Evolutionary conservation across 2,113 vertebrate genomes (phyloP).

Genomic region (Dryoscopus gambensis): DNA sequence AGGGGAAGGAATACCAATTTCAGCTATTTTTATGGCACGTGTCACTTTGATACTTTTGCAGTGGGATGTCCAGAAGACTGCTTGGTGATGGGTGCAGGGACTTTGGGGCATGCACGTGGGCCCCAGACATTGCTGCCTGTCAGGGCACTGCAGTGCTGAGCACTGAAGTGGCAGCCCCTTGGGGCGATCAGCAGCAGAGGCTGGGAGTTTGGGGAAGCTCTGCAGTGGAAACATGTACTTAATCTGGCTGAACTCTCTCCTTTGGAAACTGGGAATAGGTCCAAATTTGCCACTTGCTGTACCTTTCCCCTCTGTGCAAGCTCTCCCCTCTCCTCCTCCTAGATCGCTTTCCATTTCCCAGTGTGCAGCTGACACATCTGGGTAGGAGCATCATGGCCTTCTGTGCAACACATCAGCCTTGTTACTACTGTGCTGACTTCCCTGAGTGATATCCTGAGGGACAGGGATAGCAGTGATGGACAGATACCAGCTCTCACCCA

Average conservation of each 20-base stretch:
- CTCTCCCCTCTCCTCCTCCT: neutral
- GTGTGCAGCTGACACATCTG: rapidly evolving
- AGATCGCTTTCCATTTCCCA: neutral
- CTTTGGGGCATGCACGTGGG: rapidly evolving
- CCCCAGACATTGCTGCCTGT: neutral
- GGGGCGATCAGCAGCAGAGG: neutral
- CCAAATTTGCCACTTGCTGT: neutral
- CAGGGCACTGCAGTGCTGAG: rapidly evolving
- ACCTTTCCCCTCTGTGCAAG: neutral
- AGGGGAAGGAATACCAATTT: neutral
- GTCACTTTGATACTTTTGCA: neutral
- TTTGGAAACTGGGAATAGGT: neutral
- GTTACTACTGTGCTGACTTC: neutral
- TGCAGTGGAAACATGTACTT: neutral
- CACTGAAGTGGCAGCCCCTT: rapidly evolving
- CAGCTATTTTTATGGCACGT: neutral
- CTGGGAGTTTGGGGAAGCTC: neutral
- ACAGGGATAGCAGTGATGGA: neutral
- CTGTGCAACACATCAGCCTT: neutral
- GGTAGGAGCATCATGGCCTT: neutral
- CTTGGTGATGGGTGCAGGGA: neutral
- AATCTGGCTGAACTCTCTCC: neutral
- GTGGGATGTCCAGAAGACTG: neutral
- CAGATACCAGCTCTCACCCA: neutral
- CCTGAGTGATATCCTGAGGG: rapidly evolving